phyloP scores from a whole-genome alignment of 2,797 vertebrate genomes.

The Pachyuromys duprasi region DNA sequence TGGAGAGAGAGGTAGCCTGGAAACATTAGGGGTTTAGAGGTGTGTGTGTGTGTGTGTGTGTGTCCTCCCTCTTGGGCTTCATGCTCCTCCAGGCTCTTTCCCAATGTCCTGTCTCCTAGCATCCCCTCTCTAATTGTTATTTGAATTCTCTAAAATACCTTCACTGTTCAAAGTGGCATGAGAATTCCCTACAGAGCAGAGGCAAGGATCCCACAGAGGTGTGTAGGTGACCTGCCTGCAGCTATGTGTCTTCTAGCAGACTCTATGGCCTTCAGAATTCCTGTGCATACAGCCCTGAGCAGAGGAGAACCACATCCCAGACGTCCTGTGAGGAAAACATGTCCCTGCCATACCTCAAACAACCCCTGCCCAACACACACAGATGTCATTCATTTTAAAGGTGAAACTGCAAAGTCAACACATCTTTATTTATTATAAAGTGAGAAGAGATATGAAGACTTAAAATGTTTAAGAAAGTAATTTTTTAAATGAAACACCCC shows the following conservation, averaged over 20 bases:
- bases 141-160: neutral
- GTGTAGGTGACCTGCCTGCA: rapidly evolving
- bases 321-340: rapidly evolving
- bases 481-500: neutral
- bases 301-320: neutral
- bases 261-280: neutral
- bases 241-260: neutral
- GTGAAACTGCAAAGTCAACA: neutral
- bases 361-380: neutral
- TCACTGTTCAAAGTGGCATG: neutral
- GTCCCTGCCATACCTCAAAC: neutral
- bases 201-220: neutral
- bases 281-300: too few species aligned
- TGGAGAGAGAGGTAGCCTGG: neutral
- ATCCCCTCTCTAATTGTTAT: neutral
- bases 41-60: too few species aligned
- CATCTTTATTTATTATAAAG: neutral
- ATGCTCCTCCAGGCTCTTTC: too few species aligned
- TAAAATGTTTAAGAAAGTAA: neutral
- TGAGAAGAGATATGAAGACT: neutral
- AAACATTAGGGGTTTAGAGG: too few species aligned
- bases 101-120: neutral
- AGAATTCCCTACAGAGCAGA: neutral
- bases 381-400: neutral
- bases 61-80: neutral